phyloP scores from a whole-genome alignment of 2,888 invertebrate genomes.

The Nemapogon koenigi region DNA sequence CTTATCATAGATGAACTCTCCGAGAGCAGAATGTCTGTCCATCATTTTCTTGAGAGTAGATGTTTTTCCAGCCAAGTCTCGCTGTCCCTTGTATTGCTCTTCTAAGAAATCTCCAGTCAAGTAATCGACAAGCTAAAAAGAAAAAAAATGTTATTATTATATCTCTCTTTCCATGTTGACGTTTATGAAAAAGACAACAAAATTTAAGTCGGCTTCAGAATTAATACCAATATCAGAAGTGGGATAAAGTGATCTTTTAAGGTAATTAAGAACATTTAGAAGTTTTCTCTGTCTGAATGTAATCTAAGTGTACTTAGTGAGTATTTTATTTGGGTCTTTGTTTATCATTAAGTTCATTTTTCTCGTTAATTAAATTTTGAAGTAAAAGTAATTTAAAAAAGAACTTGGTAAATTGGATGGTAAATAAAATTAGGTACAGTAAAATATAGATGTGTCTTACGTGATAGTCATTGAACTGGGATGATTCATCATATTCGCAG shows the following conservation, averaged over 20 bases:
- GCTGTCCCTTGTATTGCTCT: constrained; percentile 87
- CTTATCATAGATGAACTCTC: constrained; percentile 87
- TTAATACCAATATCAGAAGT: no score
- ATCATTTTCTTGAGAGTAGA: constrained; percentile 79
- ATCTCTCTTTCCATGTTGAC: no score
- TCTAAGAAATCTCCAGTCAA: constrained; percentile 79
- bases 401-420: no score
- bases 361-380: background rate
- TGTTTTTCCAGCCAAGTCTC: constrained; percentile 81
- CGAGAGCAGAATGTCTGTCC: constrained; percentile 70
- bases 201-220: no score
- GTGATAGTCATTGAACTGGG: constrained; percentile 79
- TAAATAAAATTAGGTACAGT: no score
- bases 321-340: no score
- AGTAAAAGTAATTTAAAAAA: constrained; percentile 17
- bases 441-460: constrained; percentile 53
- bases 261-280: no score
- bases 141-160: no score
- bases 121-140: constrained; percentile 82
- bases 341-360: background rate
- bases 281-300: no score
- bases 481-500: constrained; percentile 71
- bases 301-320: no score
- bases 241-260: no score
- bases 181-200: no score